Base-by-base conservation (phyloP, 2,797 vertebrate genomes). In the Hafferia zeledoni region DNA sequence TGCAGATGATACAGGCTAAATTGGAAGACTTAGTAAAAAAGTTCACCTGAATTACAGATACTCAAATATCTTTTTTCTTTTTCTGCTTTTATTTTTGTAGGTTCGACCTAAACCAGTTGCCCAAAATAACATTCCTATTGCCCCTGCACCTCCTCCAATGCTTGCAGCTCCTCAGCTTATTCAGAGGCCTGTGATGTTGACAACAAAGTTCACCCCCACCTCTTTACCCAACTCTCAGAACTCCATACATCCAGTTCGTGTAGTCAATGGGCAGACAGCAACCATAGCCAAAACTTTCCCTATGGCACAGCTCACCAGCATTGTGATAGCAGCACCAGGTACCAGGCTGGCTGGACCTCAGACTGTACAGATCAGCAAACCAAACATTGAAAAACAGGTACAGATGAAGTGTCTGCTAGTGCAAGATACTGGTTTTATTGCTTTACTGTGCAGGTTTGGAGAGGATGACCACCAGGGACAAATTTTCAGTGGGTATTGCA, bases 121-220 rank as follows among this genome's bases (percentile, higher is more conserved):
- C 41, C 98, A 99, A 97, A 99, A 99, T 96, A 99, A 99, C 98
- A 98, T 99, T 97, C 99, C 99, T 96, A 99, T 99, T 59, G 99
- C 99, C 84, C 99, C 99, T 43, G 99, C 99, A 50, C 99, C 99
- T 72, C 99, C 99, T 17, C 99, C 99, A 61, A 99, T 99, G 99
- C 99, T 99, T 98, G 99, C 99, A 44, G 99, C 99, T 90, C 99
- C 99, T 87, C 99, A 99, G 91, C 98, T 99, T 95, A 98, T 99
- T 85, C 99, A 99, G 98, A 98, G 99, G 86, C 99, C 99, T 16
- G 98, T 99, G 97, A 99, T 99, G 99, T 93, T 99, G 97, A 98
- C 99, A 76, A 99, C 99, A 74, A 99, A 99, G 96, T 98, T 99
- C 97, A 98, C 99, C 11, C 97, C 98, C 82, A 98, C 99, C 17